These are phyloP conservation scores for Eristalinus aeneus DNA, from an alignment of 2,888 invertebrate species.

Conservation along the genomic window DNA sequence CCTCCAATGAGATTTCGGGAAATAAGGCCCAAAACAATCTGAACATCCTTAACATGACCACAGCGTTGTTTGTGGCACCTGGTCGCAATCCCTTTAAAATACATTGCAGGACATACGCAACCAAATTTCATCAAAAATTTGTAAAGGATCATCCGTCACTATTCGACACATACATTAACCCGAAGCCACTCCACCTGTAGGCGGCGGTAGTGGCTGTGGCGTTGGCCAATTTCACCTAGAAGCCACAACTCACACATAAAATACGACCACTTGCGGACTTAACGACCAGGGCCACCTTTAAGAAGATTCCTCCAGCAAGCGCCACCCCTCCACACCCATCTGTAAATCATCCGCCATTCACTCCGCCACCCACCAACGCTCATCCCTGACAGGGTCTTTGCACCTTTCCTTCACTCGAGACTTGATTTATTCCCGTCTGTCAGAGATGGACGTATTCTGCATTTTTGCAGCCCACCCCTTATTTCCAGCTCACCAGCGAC, in stretches of 20 bases:
- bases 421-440: slow-evolving; percentile 69
- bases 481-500: slow-evolving; percentile 49
- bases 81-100: neutral
- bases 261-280: neutral
- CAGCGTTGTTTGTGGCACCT: too few species aligned
- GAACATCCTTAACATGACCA: too few species aligned
- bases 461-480: slow-evolving; percentile 23
- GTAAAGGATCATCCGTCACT: neutral
- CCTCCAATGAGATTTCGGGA: too few species aligned
- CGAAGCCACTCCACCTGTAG: neutral
- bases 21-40: too few species aligned
- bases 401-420: slow-evolving; percentile 41
- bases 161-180: neutral
- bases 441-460: slow-evolving; percentile 64
- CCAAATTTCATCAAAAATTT: neutral
- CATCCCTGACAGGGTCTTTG: slow-evolving; percentile 22
- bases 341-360: neutral
- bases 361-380: neutral
- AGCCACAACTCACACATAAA: neutral
- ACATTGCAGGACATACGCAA: neutral
- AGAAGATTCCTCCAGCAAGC: neutral
- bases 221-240: neutral
- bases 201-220: neutral
- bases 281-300: neutral
- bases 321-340: neutral